phyloP scores from a whole-genome alignment of 2,113 vertebrate species.

The Acinonyx jubatus region DNA sequence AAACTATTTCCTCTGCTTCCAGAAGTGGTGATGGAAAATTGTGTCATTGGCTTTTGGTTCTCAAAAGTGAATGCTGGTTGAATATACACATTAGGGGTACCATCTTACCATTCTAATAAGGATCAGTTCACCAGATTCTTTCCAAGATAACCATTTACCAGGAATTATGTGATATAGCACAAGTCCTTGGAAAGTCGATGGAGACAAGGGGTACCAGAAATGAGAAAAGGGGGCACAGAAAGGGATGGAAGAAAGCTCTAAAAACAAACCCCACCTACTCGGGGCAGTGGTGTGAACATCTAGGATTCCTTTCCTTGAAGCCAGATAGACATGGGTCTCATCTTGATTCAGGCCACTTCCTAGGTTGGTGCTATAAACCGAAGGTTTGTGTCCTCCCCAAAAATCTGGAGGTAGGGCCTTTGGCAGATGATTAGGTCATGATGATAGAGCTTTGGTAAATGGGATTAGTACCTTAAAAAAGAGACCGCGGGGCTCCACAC shows the following conservation, averaged over 20 bases:
- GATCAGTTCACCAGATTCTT: neutral
- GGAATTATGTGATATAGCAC: neutral
- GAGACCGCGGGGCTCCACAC: neutral
- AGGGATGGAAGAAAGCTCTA: neutral
- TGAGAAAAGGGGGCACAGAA: neutral
- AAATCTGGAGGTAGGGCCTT: neutral
- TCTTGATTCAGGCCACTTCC: rapidly evolving
- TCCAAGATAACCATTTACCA: neutral
- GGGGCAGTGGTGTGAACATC: neutral
- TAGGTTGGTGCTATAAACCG: neutral
- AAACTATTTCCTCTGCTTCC: neutral
- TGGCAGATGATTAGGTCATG: neutral
- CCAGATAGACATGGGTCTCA: neutral
- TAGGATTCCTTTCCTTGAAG: neutral
- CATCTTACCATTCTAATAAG: neutral
- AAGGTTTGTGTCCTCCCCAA: neutral
- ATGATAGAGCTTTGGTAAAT: neutral
- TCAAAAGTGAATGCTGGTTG: neutral
- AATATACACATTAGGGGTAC: neutral
- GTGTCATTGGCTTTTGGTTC: neutral
- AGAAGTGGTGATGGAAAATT: neutral
- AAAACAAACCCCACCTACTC: neutral
- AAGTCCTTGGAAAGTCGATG: neutral
- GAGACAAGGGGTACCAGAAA: neutral
- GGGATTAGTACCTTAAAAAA: neutral